Conservation (phyloP, 1,140 invertebrate species). For the Artemia franciscana region DNA sequence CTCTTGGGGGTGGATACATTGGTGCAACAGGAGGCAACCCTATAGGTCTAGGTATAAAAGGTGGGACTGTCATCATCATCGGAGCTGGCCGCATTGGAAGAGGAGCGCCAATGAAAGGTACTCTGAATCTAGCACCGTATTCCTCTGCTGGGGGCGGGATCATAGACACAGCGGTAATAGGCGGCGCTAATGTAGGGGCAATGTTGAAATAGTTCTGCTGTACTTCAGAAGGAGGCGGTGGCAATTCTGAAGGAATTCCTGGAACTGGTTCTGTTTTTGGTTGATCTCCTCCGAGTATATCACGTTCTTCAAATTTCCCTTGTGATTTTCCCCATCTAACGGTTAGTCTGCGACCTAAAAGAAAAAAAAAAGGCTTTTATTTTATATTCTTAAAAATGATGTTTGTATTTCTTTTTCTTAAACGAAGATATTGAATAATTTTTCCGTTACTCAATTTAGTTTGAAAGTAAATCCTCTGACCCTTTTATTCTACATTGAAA, state of each 20-base stretch:
- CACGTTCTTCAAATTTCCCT: conserved; percentile 24
- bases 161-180: conserved; percentile 13
- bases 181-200: conserved; percentile 19
- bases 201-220: conserved; percentile 63
- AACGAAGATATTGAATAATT: too few species aligned
- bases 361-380: neutral
- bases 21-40: conserved; percentile 9
- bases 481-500: too few species aligned
- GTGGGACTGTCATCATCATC: conserved; percentile 29
- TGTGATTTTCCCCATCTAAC: conserved; percentile 94
- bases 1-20: conserved; percentile 21
- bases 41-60: conserved; percentile 22
- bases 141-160: conserved; percentile 10
- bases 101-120: conserved; percentile 26
- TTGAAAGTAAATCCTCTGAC: too few species aligned
- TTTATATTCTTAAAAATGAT: neutral
- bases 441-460: too few species aligned
- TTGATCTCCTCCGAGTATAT: neutral
- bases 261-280: conserved; percentile 8
- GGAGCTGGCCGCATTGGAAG: conserved; percentile 27
- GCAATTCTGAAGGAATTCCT: conserved; percentile 30
- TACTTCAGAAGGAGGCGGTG: conserved; percentile 46
- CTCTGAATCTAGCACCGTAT: conserved; percentile 10
- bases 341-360: conserved; percentile 46
- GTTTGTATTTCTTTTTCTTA: neutral